phyloP scores from a whole-genome alignment of 2,113 vertebrate species.

The Aplodontia rufa region DNA sequence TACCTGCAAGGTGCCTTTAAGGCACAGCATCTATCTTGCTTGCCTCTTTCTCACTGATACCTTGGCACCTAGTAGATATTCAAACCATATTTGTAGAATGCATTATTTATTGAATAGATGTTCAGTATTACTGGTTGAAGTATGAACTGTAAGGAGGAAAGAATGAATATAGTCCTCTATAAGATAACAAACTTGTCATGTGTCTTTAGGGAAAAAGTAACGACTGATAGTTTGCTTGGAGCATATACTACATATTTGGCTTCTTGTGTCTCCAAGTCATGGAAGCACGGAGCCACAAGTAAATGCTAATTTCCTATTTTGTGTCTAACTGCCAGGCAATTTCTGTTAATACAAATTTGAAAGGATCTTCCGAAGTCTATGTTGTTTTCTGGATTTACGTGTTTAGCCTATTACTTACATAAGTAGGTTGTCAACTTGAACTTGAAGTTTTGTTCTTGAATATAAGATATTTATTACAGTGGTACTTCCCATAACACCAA shows the following conservation, averaged over 20 bases:
- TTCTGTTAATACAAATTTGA: neutral
- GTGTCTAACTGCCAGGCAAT: neutral
- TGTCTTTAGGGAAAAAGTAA: neutral
- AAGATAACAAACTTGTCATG: neutral
- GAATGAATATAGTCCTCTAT: neutral
- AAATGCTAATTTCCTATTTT: constrained; percentile 10
- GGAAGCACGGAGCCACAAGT: neutral
- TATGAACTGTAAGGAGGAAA: neutral
- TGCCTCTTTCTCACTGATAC: neutral
- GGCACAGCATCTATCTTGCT: neutral
- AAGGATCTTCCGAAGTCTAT: neutral
- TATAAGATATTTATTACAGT: neutral
- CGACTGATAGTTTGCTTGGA: neutral
- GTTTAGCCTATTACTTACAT: neutral
- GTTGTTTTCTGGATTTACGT: neutral
- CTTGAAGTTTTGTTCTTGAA: neutral
- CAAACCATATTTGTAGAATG: neutral
- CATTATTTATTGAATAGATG: constrained; percentile 1
- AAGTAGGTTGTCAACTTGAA: neutral
- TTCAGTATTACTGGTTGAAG: neutral
- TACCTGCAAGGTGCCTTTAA: neutral
- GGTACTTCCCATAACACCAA: neutral
- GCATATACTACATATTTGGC: neutral
- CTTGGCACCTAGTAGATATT: neutral
- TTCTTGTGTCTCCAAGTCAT: neutral